Evolutionary conservation across 2,888 invertebrate species (phyloP), one percentile per base, ranked within the genome.

Genomic region (Poecilobothrus nobilitatus): DNA sequence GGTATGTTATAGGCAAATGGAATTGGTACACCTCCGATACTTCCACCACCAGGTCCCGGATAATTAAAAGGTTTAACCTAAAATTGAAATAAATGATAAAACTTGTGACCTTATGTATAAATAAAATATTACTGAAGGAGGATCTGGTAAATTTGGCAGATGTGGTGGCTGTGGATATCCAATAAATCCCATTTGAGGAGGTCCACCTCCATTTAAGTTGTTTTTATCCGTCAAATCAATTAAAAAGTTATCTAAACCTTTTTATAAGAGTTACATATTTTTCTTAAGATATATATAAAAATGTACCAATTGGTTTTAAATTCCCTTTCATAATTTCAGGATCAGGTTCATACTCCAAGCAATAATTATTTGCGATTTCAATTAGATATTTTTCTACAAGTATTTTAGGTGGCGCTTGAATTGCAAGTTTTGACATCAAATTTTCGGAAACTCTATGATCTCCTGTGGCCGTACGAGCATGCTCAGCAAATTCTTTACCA

Each of bases 331-430:
- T 91, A 10, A 95, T 87, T 82, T 93, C 91, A 73, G 94, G 92
- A 85, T 99, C 98, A 0, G 98, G 97, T 73, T 93, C 93, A 81
- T 97, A 99, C 66, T 91, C 90, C 66, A 99, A 90, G 81, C 95
- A 92, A 79, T 95, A 97, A 76, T 92, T 94, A 81, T 92, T 95
- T 1, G 98, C 96, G 75, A 99, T 99, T 84, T 97, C 98, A 76
- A 97, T 91, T 74, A 98, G 83, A 76, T 87, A 84, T 89, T 92
- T 93, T 80, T 99, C 99, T 9, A 99, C 92, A 21, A 99, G 85
- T 68, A 96, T 84, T 80, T 96, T 97, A 0, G 97, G 94, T 4
- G 99, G 99, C 44, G 96, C 95, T 75, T 97, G 94, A 10, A 97
- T 90, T 33, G 92, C 91, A 82, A 98, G 84, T 83, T 97, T 98